A percentile compares a stretch with the other conserved stretches of the same genome.
Conservation (phyloP, 2,797 vertebrate species). For the Smutsia gigantea region DNA sequence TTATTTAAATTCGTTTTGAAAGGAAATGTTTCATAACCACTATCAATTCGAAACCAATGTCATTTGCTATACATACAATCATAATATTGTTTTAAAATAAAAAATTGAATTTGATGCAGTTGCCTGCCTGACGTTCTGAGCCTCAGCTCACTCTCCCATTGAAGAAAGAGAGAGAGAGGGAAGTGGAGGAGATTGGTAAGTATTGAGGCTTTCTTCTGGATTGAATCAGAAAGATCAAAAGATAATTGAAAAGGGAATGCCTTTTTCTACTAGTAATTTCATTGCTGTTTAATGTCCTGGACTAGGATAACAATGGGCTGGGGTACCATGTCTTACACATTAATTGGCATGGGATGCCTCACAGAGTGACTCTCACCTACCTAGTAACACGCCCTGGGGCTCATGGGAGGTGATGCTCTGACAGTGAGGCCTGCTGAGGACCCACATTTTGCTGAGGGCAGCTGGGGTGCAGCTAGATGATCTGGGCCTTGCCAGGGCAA, state of each 20-base stretch:
- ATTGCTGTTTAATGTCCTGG: neutral
- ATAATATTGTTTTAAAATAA: neutral
- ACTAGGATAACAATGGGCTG: neutral
- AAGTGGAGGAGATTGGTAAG: neutral
- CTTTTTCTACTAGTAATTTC: neutral
- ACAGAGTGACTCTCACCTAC: neutral
- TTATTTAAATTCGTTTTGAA: conserved; percentile 16
- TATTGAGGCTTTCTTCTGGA: neutral
- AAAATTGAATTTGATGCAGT: neutral
- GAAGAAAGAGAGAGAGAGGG: neutral
- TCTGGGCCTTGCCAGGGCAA: neutral
- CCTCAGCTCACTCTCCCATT: neutral
- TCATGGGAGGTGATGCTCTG: neutral
- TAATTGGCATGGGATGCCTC: neutral
- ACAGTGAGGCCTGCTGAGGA: neutral
- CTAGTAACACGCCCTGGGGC: fast-evolving
- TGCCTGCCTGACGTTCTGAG: neutral
- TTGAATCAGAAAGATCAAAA: neutral
- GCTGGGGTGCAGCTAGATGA: neutral
- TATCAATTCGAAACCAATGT: neutral
- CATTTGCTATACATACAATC: neutral
- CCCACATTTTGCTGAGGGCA: neutral
- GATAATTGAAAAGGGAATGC: neutral
- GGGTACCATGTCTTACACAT: neutral
- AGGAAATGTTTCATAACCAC: conserved; percentile 19